These are phyloP conservation scores for Ophion costatus DNA, from an alignment of 2,888 invertebrate genomes.

Conservation along the genomic window DNA sequence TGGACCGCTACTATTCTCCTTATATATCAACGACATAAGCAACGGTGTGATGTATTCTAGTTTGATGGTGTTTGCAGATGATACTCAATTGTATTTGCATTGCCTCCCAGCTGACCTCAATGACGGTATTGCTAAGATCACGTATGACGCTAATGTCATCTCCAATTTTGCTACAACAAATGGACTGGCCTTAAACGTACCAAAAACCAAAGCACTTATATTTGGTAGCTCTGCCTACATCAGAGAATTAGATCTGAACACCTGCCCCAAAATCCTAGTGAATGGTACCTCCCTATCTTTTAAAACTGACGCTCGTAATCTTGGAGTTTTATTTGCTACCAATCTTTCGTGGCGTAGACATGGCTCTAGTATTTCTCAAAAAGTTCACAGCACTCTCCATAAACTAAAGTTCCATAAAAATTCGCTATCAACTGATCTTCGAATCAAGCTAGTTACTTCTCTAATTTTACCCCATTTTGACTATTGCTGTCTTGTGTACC, in stretches of 20 bases:
- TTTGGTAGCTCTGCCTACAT: background rate
- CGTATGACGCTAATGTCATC: too few species aligned
- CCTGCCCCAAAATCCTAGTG: background rate
- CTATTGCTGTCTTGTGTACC: conserved; percentile 17
- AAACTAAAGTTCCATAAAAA: background rate
- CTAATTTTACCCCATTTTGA: conserved; percentile 21
- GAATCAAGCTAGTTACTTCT: background rate
- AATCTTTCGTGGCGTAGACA: background rate
- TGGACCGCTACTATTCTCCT: too few species aligned
- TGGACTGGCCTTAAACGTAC: background rate
- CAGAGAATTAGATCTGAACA: background rate
- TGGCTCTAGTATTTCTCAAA: background rate
- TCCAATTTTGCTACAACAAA: background rate
- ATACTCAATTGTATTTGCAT: background rate
- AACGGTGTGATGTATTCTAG: background rate
- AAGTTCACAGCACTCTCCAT: background rate
- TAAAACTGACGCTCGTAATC: background rate
- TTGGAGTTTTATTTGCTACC: background rate
- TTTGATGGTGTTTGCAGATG: conserved; percentile 10
- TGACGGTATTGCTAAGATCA: too few species aligned
- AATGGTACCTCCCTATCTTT: background rate
- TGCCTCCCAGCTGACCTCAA: too few species aligned
- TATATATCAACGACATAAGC: background rate
- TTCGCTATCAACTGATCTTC: background rate
- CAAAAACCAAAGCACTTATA: background rate